phyloP scores from a whole-genome alignment of 1,140 invertebrate species.

The Drosophila chauvacae region DNA sequence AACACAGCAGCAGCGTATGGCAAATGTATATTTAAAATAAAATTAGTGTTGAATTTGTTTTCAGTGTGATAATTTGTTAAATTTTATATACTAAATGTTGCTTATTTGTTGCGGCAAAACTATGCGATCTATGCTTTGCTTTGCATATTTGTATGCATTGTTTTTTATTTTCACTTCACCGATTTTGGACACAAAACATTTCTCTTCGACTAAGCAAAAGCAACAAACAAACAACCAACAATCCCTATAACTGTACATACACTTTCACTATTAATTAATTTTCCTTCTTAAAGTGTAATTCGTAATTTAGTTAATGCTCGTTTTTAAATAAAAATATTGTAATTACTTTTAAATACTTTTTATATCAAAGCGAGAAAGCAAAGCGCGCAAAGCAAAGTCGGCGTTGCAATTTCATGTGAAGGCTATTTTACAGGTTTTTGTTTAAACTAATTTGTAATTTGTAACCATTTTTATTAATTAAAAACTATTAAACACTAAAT shows the following conservation, averaged over 20 bases:
- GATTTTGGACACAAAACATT: conserved; percentile 15
- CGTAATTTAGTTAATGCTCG: conserved; percentile 65
- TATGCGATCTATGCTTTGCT: too few species aligned
- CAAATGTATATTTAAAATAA: conserved; percentile 69
- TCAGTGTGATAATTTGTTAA: conserved; percentile 84
- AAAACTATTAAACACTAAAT: conserved; percentile 35
- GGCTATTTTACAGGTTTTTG: conserved; percentile 84
- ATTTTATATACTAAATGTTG: conserved; percentile 74
- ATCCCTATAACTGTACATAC: conserved; percentile 57
- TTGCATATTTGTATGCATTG: conserved; percentile 8
- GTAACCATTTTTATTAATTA: conserved; percentile 53
- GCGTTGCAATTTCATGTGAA: conserved; percentile 72
- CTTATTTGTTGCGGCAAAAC: conserved; percentile 14
- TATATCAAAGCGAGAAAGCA: conserved; percentile 63
- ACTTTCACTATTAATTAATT: conserved; percentile 41
- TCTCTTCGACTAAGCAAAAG: conserved; percentile 20
- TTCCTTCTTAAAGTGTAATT: conserved; percentile 55
- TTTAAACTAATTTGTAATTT: conserved; percentile 76
- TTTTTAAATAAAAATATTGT: conserved; percentile 39
- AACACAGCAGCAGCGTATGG: conserved; percentile 27
- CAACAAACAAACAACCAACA: conserved; percentile 13
- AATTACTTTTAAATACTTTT: conserved; percentile 57
- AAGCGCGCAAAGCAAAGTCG: conserved; percentile 58
- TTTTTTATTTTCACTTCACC: conserved; percentile 18
- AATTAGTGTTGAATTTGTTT: conserved; percentile 81